phyloP scores from a whole-genome alignment of 2,797 vertebrate species.

The Octomys mimax region DNA sequence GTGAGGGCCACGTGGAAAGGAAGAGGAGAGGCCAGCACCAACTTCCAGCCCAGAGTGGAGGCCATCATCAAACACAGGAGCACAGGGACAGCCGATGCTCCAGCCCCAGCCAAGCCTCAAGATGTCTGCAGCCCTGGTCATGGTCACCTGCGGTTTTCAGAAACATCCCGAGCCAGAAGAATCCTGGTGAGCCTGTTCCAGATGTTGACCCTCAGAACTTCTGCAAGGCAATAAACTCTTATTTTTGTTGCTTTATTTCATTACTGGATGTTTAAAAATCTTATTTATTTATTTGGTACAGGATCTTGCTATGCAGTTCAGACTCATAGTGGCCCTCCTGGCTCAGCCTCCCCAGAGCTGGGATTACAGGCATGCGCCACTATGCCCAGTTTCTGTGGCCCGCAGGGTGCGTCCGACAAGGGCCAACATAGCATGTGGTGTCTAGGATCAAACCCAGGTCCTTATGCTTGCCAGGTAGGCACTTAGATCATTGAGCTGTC shows the following conservation, averaged over 20 bases:
- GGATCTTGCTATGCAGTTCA: no score
- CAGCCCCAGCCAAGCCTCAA: not conserved
- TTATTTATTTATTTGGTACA: no score
- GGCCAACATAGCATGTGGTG: no score
- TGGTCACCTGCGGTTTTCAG: not conserved
- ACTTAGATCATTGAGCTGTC: no score
- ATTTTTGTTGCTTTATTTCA: not conserved
- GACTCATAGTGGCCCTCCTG: no score
- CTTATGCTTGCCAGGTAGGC: no score
- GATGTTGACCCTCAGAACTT: not conserved
- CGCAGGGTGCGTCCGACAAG: accelerated
- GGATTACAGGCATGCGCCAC: no score
- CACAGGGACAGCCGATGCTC: not conserved
- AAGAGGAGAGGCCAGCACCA: not conserved
- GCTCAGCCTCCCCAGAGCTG: no score
- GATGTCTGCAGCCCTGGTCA: not conserved
- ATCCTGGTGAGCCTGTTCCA: not conserved
- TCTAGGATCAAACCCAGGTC: no score
- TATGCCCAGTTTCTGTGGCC: no score
- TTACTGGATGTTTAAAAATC: no score
- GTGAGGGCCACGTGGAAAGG: not conserved
- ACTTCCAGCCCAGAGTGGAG: not conserved
- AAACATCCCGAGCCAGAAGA: not conserved
- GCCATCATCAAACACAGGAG: not conserved
- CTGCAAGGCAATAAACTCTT: not conserved